A percentile compares a stretch with the other conserved stretches of the same genome.
Evolutionary conservation across 2,113 vertebrate genomes (phyloP).

Genomic region (Asarcornis scutulata): DNA sequence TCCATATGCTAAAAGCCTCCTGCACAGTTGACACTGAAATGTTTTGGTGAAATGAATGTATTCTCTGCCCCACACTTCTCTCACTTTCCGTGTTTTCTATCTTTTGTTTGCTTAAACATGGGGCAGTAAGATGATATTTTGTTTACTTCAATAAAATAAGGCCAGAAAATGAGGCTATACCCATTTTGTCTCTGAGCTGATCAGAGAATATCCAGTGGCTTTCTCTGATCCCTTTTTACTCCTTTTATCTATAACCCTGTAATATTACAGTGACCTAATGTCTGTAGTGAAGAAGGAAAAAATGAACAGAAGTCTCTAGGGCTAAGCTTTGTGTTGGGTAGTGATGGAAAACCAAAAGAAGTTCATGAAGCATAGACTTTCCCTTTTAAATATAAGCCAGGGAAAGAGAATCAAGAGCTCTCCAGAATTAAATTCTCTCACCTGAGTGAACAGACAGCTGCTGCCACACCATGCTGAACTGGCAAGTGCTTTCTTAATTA

Average conservation of each 20-base stretch:
- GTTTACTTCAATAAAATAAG: background rate
- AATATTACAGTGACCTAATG: background rate
- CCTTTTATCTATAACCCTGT: background rate
- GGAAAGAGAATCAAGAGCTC: conserved; percentile 25
- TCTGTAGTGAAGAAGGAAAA: background rate
- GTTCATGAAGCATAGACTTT: background rate
- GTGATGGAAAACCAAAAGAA: background rate
- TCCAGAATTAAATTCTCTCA: conserved; percentile 45
- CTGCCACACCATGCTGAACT: conserved; percentile 8
- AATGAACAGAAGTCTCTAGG: background rate
- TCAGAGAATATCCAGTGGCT: background rate
- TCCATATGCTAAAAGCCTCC: background rate
- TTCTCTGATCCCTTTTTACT: background rate
- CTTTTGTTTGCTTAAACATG: background rate
- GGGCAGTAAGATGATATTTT: background rate
- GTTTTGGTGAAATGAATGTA: background rate
- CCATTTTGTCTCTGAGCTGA: background rate
- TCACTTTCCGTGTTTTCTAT: background rate
- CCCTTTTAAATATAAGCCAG: background rate
- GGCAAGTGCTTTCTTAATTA: conserved; percentile 48
- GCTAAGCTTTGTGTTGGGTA: background rate
- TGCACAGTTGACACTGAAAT: background rate
- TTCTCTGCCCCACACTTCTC: background rate
- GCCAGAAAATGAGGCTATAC: background rate
- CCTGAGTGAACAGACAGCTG: conserved; percentile 49